Evolutionary conservation across 2,888 invertebrate species (phyloP).

Genomic region (Leptopilina drosophilae): DNA sequence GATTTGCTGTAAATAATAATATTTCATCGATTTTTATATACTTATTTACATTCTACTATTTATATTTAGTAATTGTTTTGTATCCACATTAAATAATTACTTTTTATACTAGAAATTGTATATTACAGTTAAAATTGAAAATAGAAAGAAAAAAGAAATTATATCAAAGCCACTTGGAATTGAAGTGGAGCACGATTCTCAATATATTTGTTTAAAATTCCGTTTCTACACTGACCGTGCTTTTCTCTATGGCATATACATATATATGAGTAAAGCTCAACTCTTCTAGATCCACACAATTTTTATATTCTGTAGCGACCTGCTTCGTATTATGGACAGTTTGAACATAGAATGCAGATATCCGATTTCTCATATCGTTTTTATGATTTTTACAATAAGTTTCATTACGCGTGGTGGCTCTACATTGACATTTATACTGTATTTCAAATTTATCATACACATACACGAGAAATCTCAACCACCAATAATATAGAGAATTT

Average conservation of each 20-base stretch:
- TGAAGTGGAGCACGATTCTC: conserved; percentile 1
- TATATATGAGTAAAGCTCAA: not conserved
- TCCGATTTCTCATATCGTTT: conserved; percentile 35
- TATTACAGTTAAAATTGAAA: conserved; percentile 12
- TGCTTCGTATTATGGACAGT: conserved; percentile 25
- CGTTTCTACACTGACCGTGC: conserved; percentile 6
- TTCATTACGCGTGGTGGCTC: conserved; percentile 14
- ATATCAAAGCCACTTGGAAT: conserved; percentile 18
- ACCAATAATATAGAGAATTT: not conserved
- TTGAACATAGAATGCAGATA: conserved; percentile 30
- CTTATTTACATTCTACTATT: too few relatives aligned
- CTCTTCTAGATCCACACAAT: not conserved
- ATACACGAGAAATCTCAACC: not conserved
- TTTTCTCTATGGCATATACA: not conserved
- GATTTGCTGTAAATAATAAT: too few relatives aligned
- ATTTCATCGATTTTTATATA: too few relatives aligned
- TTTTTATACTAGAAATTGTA: conserved; percentile 11
- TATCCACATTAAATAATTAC: not conserved
- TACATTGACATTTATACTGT: not conserved
- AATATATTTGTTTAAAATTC: conserved; percentile 33
- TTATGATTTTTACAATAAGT: conserved; percentile 32
- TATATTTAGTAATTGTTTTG: too few relatives aligned
- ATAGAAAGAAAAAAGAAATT: not conserved
- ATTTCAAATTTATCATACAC: not conserved
- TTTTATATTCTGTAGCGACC: conserved; percentile 37